Evolutionary conservation across 1,140 invertebrate genomes (phyloP).

Genomic region (Caenorhabditis brenneri): DNA sequence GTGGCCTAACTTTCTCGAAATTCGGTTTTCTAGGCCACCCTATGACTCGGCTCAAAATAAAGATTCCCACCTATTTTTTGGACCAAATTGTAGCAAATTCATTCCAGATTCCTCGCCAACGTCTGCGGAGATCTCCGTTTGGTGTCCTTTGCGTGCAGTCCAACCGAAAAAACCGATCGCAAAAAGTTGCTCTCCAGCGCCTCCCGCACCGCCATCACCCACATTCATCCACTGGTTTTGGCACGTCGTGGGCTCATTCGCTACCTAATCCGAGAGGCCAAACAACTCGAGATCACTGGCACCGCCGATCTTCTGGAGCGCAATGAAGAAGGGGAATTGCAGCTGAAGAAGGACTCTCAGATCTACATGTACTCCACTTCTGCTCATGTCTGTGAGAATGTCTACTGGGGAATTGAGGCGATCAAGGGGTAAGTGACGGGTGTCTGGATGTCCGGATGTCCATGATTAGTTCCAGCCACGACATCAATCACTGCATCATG

Average conservation of each 20-base stretch:
- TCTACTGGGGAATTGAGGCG: background rate
- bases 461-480: background rate
- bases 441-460: background rate
- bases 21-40: no score
- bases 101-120: constrained; percentile 1
- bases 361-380: constrained; percentile 4
- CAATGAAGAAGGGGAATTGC: background rate
- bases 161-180: background rate
- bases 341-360: background rate
- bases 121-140: background rate
- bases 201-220: background rate
- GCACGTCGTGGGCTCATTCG: background rate
- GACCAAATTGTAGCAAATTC: background rate
- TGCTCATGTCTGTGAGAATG: constrained; percentile 16
- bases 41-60: no score
- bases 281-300: background rate
- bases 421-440: background rate
- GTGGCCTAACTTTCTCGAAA: no score
- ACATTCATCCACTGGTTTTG: background rate
- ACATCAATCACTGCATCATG: constrained; percentile 22
- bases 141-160: background rate
- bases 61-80: background rate
- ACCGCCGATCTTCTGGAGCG: background rate
- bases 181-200: background rate
- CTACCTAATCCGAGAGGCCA: background rate